These are phyloP conservation scores for Ranitomeya variabilis DNA, from an alignment of 2,113 vertebrate species.

Conservation along the genomic window DNA sequence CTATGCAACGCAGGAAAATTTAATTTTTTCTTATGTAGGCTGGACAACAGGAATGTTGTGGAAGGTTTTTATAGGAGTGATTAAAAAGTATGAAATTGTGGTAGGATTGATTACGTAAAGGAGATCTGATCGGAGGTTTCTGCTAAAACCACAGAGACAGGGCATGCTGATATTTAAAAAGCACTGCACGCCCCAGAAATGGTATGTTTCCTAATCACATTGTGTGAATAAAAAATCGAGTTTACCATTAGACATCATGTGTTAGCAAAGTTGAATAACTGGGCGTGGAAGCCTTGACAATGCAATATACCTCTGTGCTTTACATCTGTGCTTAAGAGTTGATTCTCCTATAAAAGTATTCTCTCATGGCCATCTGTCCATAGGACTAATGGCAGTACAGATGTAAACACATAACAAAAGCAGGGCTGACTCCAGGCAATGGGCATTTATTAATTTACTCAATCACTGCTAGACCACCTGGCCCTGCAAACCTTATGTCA, in stretches of 20 bases:
- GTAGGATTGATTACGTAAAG: too few species aligned
- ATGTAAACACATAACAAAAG: slow-evolving; percentile 46
- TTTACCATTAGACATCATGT: background rate
- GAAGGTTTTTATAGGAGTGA: too few species aligned
- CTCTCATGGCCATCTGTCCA: slow-evolving; percentile 48
- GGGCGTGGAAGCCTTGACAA: background rate
- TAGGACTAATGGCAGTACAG: slow-evolving; percentile 35
- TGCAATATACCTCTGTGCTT: background rate
- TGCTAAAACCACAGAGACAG: too few species aligned
- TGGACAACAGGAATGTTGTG: too few species aligned
- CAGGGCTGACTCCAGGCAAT: slow-evolving; percentile 43
- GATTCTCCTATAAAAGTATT: slow-evolving; percentile 4
- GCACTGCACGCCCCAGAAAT: too few species aligned
- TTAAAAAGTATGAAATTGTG: too few species aligned
- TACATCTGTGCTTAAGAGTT: background rate
- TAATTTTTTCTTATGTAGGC: too few species aligned
- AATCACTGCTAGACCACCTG: slow-evolving; percentile 50
- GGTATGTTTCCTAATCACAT: background rate
- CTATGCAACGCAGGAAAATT: too few species aligned
- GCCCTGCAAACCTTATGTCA: slow-evolving; percentile 53
- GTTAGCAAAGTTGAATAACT: background rate
- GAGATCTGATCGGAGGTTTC: too few species aligned
- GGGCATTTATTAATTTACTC: slow-evolving; percentile 57
- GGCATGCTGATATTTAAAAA: too few species aligned
- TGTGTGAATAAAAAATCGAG: background rate